A percentile compares a stretch with the other conserved stretches of the same genome.
phyloP scores from a whole-genome alignment of 2,113 vertebrate genomes.

The Pagrus major region DNA sequence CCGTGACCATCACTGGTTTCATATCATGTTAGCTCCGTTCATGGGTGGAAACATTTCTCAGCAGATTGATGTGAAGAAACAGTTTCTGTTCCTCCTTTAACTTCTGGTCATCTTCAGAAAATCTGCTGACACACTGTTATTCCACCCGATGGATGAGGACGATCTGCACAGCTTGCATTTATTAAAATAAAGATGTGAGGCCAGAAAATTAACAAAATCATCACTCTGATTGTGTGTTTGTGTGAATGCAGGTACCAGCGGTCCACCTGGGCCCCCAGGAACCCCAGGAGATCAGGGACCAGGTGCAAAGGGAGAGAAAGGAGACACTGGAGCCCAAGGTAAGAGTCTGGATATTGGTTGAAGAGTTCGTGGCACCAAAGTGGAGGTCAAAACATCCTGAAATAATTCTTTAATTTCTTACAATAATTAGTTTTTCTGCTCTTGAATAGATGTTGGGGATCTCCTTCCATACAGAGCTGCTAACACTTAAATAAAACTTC shows the following conservation, averaged over 20 bases:
- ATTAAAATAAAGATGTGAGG: not conserved
- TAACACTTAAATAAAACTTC: slow-evolving; percentile 1
- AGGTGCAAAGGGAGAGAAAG: slow-evolving; percentile 64
- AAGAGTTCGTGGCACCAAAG: not conserved
- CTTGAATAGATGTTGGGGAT: not conserved
- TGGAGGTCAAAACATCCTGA: not conserved
- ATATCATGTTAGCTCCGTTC: not conserved
- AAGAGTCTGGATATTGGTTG: not conserved
- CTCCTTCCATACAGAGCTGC: not conserved
- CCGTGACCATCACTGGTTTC: not conserved
- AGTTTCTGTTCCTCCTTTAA: slow-evolving; percentile 56
- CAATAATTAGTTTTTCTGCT: not conserved
- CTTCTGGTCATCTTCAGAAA: not conserved
- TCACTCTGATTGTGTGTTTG: not conserved
- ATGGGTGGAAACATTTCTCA: slow-evolving; percentile 12
- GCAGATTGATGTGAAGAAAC: slow-evolving; percentile 15
- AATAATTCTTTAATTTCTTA: not conserved
- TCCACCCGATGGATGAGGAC: not conserved
- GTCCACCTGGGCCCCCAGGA: slow-evolving; percentile 41
- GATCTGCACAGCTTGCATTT: slow-evolving; percentile 1
- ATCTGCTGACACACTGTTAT: slow-evolving; percentile 13
- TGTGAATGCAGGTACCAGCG: slow-evolving; percentile 31
- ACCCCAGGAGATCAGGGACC: slow-evolving; percentile 32
- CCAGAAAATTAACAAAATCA: not conserved
- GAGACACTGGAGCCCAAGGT: slow-evolving; percentile 43